Evolutionary conservation across 2,797 vertebrate species (phyloP).

Genomic region (Vultur gryphus): DNA sequence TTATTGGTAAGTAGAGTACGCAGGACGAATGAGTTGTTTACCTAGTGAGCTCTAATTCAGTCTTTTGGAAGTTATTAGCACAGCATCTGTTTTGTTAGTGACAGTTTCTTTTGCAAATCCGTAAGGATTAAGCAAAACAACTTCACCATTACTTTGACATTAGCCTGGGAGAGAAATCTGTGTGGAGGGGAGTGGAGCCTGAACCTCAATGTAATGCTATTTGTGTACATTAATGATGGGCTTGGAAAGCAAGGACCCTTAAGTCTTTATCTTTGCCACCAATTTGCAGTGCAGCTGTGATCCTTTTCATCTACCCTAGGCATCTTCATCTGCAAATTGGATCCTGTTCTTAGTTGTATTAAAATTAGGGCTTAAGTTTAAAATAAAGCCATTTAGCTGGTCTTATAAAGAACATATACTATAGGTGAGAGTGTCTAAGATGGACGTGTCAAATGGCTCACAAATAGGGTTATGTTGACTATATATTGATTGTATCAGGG

Average conservation of each 20-base stretch:
- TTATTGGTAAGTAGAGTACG: fast-evolving
- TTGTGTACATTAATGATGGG: too few species aligned
- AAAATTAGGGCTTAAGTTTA: neutral
- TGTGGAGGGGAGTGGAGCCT: neutral
- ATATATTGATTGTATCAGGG: neutral
- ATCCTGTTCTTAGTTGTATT: neutral
- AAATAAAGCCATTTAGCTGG: neutral
- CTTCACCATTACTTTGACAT: neutral
- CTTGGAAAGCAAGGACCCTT: neutral
- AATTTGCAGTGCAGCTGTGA: neutral
- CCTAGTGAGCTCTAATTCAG: neutral
- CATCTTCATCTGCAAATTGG: neutral
- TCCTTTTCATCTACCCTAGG: neutral
- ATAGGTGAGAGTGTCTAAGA: neutral
- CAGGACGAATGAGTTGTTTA: neutral
- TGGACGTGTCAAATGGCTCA: neutral
- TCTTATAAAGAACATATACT: neutral
- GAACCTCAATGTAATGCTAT: fast-evolving
- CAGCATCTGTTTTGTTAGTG: neutral
- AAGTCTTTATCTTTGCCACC: neutral
- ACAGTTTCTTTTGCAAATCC: neutral
- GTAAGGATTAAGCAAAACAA: neutral
- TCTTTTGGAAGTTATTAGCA: neutral
- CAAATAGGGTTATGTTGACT: neutral
- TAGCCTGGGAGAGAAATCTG: neutral